Conservation (phyloP, 2,888 invertebrate genomes). For the Pocota personata region DNA sequence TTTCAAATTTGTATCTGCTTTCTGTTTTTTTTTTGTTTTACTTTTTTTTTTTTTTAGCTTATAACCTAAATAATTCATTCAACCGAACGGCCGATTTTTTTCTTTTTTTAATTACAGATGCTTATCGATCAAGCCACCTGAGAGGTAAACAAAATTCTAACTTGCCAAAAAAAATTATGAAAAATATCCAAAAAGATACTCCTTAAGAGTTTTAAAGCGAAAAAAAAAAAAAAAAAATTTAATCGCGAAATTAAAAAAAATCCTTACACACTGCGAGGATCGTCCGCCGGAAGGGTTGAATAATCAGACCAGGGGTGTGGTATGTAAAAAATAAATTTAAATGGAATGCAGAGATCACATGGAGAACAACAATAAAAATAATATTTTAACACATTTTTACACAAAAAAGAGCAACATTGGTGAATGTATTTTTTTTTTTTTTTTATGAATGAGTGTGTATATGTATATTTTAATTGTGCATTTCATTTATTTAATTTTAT, state of each 20-base stretch:
- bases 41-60: slow-evolving; percentile 69
- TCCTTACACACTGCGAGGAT: slow-evolving; percentile 64
- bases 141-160: slow-evolving; percentile 85
- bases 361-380: slow-evolving; percentile 48
- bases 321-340: slow-evolving; percentile 59
- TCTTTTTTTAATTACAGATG: slow-evolving; percentile 88
- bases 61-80: slow-evolving; percentile 84
- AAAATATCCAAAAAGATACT: slow-evolving; percentile 75
- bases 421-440: slow-evolving; percentile 28
- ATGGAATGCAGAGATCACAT: slow-evolving; percentile 70
- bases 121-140: slow-evolving; percentile 90
- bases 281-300: slow-evolving; percentile 75
- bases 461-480: background rate
- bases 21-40: slow-evolving; percentile 21
- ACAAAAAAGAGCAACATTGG: slow-evolving; percentile 52
- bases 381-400: slow-evolving; percentile 1
- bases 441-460: slow-evolving; percentile 34
- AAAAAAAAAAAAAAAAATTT: slow-evolving; percentile 51
- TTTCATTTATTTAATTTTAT: background rate
- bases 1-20: slow-evolving; percentile 30
- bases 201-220: slow-evolving; percentile 55
- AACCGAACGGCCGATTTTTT: slow-evolving; percentile 81
- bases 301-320: slow-evolving; percentile 76
- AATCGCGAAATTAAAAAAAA: slow-evolving; percentile 42
- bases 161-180: slow-evolving; percentile 73